Percentiles rank a stretch among this genome's conserved stretches.
Conservation (phyloP, 2,888 invertebrate species). For the Drosophila percnosoma region DNA sequence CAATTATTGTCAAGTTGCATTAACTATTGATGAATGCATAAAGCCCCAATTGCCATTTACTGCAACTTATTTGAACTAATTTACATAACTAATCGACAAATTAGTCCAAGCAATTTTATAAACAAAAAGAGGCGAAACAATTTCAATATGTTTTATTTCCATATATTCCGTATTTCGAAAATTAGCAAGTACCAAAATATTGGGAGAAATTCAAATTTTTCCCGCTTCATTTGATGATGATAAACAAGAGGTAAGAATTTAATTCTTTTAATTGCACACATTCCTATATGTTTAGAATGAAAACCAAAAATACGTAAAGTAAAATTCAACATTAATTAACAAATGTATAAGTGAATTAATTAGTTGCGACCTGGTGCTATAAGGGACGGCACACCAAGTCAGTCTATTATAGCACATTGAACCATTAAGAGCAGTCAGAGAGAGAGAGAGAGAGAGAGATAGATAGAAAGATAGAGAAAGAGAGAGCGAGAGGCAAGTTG, state of each 20-base stretch:
- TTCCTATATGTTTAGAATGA: background rate
- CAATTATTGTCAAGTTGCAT: conserved; percentile 35
- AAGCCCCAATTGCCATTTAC: conserved; percentile 11
- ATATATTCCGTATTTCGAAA: background rate
- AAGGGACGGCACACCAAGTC: background rate
- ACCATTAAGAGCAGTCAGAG: background rate
- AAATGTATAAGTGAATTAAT: background rate
- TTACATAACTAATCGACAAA: conserved; percentile 24
- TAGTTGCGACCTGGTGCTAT: background rate
- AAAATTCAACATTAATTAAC: background rate
- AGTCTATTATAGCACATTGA: background rate
- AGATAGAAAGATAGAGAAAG: background rate
- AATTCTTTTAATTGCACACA: background rate
- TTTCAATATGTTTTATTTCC: background rate
- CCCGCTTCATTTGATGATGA: too few relatives aligned
- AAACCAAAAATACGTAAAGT: background rate
- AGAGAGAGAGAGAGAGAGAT: background rate
- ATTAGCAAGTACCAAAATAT: too few relatives aligned
- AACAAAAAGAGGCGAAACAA: background rate
- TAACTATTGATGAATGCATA: conserved; percentile 20
- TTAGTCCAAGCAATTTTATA: conserved; percentile 6
- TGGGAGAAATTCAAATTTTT: background rate
- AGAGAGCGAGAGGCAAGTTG: background rate
- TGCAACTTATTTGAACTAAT: conserved; percentile 25
- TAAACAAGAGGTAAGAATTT: too few relatives aligned